A percentile compares a stretch with the other conserved stretches of the same genome.
Conservation (phyloP, 2,113 vertebrate genomes). For the Tachysurus fulvidraco region DNA sequence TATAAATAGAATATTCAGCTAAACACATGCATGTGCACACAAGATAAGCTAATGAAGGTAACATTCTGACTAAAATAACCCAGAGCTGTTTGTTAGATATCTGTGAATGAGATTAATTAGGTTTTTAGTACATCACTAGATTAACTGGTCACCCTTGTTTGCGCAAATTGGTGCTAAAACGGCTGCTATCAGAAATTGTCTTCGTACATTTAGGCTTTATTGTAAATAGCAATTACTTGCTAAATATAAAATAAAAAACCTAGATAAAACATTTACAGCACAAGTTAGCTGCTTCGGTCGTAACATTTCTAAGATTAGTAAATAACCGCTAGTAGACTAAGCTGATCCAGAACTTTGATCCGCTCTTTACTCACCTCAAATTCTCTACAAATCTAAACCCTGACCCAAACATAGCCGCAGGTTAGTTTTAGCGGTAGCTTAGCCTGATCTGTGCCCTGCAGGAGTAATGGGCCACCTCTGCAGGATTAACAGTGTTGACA, state of each 20-base stretch:
- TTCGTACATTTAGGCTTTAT: neutral
- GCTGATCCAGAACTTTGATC: neutral
- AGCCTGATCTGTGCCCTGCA: neutral
- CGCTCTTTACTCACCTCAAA: neutral
- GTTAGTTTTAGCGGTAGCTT: neutral
- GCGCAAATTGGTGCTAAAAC: neutral
- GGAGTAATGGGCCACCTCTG: conserved; percentile 10
- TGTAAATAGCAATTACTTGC: neutral
- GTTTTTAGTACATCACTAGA: neutral
- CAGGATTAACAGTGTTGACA: conserved; percentile 41
- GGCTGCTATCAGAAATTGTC: neutral
- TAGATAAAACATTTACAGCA: neutral
- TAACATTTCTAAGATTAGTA: neutral
- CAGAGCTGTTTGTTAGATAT: neutral
- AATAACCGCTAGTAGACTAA: neutral
- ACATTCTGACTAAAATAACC: neutral
- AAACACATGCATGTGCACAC: neutral
- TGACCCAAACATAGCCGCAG: neutral
- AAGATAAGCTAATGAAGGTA: neutral
- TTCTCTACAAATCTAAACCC: neutral
- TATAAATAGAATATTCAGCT: neutral
- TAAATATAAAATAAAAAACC: neutral
- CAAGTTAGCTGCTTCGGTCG: neutral
- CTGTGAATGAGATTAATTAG: neutral
- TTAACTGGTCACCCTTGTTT: neutral